These are phyloP conservation scores for Ctenicera cuprea DNA, from an alignment of 2,888 invertebrate genomes.

Conservation along the genomic window DNA sequence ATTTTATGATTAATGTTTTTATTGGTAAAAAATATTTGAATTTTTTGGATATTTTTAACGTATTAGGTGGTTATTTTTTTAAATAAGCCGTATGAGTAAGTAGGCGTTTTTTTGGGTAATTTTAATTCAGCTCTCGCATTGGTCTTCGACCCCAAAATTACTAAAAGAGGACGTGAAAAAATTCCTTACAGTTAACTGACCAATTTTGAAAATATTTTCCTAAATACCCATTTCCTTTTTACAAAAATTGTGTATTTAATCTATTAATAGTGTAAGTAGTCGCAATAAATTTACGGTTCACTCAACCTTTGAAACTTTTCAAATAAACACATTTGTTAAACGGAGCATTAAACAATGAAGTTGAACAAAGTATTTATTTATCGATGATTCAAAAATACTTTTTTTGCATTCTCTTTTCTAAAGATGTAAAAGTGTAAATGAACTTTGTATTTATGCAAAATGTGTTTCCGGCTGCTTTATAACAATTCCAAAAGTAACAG, in stretches of 20 bases:
- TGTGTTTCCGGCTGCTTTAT: conserved; percentile 15
- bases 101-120: too few species aligned
- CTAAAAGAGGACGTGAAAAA: neutral
- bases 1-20: neutral
- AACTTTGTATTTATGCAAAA: conserved; percentile 32
- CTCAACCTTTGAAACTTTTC: conserved; percentile 7
- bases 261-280: neutral
- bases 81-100: too few species aligned
- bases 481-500: conserved; percentile 25
- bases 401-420: neutral
- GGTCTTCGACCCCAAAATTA: neutral
- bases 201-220: neutral
- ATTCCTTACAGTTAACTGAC: neutral
- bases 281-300: neutral
- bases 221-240: too few species aligned
- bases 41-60: too few species aligned
- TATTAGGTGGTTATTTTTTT: too few species aligned
- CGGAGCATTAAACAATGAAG: conserved; percentile 8
- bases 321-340: conserved; percentile 11
- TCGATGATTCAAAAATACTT: neutral
- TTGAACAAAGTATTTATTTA: conserved; percentile 7
- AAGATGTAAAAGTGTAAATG: conserved; percentile 14
- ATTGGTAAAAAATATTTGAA: too few species aligned
- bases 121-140: neutral
- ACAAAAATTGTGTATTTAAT: neutral